A percentile compares a stretch with the other conserved stretches of the same genome.
Conservation (phyloP, 2,888 invertebrate species). For the Loripinus fragilis region DNA sequence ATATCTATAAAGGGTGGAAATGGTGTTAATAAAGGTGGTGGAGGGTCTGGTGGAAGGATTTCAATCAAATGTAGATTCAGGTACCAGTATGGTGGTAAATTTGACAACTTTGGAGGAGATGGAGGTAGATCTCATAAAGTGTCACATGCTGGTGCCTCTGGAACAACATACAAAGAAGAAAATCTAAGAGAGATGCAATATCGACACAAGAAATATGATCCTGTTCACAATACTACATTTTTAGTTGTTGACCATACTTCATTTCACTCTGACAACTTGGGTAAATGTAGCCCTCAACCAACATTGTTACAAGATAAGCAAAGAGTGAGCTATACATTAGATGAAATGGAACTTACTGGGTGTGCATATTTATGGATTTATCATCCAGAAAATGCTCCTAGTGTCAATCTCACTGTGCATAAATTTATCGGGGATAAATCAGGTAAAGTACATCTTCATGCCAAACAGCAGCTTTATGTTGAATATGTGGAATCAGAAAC, state of each 20-base stretch:
- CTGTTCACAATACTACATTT: conserved; percentile 69
- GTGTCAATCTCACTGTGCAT: conserved; percentile 66
- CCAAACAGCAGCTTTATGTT: conserved; percentile 68
- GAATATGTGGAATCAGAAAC: conserved; percentile 71
- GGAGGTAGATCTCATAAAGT: conserved; percentile 44
- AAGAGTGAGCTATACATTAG: conserved; percentile 64
- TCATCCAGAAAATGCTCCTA: conserved; percentile 58
- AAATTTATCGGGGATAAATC: conserved; percentile 73
- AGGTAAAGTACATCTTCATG: conserved; percentile 67
- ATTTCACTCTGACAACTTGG: conserved; percentile 68
- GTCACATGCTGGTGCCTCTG: conserved; percentile 71
- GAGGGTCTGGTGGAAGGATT: conserved; percentile 73
- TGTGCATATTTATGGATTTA: conserved; percentile 66
- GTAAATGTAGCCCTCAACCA: conserved; percentile 64
- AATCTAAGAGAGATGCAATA: conserved; percentile 71
- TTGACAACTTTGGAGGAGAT: conserved; percentile 71
- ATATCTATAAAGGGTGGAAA: conserved; percentile 71
- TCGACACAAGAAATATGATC: conserved; percentile 71
- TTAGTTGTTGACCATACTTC: conserved; percentile 71
- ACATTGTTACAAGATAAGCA: conserved; percentile 67
- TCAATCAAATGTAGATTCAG: conserved; percentile 70
- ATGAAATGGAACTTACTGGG: conserved; percentile 74
- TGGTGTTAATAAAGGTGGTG: conserved; percentile 68
- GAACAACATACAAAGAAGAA: conserved; percentile 74
- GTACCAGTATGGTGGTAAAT: conserved; percentile 72